phyloP scores from a whole-genome alignment of 2,797 vertebrate genomes.

The Scomberomorus guttatus region DNA sequence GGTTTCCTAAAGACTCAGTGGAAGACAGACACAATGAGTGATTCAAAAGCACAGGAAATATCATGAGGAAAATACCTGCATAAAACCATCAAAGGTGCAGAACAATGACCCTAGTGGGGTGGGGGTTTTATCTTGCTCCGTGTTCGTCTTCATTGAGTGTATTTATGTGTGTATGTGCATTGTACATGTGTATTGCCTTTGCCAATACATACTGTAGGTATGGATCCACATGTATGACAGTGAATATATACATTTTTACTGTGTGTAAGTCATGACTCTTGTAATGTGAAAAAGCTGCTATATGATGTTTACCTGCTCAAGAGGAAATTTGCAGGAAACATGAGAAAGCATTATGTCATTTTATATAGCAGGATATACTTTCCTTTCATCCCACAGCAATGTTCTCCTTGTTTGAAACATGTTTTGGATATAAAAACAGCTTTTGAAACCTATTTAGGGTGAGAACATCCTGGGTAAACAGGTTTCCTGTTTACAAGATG shows the following conservation, averaged over 20 bases:
- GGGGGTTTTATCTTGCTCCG: slow-evolving; percentile 4
- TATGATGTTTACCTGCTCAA: background rate
- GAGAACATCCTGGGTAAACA: no score
- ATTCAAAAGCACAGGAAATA: slow-evolving; percentile 65
- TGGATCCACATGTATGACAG: background rate
- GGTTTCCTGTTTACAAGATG: no score
- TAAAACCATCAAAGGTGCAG: slow-evolving; percentile 49
- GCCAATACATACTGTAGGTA: background rate
- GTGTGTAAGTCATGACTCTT: background rate
- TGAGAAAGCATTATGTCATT: no score
- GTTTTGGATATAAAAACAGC: background rate
- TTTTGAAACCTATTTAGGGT: background rate
- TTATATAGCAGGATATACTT: background rate
- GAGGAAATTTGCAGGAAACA: no score
- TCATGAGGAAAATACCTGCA: slow-evolving; percentile 75
- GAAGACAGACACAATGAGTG: slow-evolving; percentile 46
- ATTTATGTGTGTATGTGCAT: background rate
- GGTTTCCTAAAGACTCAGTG: slow-evolving; percentile 4
- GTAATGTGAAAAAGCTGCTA: no score
- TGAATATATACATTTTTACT: background rate
- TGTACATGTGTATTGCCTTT: background rate
- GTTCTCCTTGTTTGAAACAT: background rate
- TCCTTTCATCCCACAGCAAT: background rate
- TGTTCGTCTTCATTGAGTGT: slow-evolving; percentile 14
- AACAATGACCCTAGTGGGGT: slow-evolving; percentile 29